These are phyloP conservation scores for Drosophila fulvimacula DNA, from an alignment of 2,888 invertebrate genomes.

Conservation along the genomic window DNA sequence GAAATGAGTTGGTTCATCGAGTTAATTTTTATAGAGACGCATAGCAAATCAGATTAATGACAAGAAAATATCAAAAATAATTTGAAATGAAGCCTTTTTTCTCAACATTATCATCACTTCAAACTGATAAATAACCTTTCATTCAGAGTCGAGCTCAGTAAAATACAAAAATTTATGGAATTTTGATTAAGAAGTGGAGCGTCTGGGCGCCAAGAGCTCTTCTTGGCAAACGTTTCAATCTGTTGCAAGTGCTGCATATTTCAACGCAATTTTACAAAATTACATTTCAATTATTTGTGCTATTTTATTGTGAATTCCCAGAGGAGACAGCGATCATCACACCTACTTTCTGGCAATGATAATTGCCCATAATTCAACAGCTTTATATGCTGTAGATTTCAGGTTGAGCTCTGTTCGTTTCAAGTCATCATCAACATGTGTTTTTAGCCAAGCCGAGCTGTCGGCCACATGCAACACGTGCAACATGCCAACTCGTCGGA, in stretches of 20 bases:
- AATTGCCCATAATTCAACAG: conserved; percentile 79
- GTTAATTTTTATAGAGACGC: conserved; percentile 22
- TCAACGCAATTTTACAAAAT: conserved; percentile 60
- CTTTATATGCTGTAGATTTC: conserved; percentile 64
- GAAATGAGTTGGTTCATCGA: conserved; percentile 1
- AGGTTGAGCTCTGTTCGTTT: conserved; percentile 19
- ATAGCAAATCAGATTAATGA: conserved; percentile 64
- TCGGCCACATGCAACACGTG: conserved; percentile 60
- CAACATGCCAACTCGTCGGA: conserved; percentile 66
- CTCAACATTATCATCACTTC: not conserved
- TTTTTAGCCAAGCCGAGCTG: conserved; percentile 6
- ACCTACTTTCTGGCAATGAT: conserved; percentile 75
- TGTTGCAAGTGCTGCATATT: conserved; percentile 16
- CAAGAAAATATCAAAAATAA: conserved; percentile 31
- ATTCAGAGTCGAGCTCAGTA: conserved; percentile 5
- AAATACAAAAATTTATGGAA: conserved; percentile 66
- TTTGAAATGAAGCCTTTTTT: conserved; percentile 24
- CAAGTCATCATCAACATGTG: conserved; percentile 7
- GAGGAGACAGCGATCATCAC: conserved; percentile 66
- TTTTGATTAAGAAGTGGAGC: conserved; percentile 58
- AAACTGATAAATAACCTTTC: conserved; percentile 12
- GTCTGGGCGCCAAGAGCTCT: conserved; percentile 21
- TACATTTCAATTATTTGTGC: conserved; percentile 75
- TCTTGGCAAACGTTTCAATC: conserved; percentile 57
- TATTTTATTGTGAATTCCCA: conserved; percentile 62